These are phyloP conservation scores for Slavum lentiscoides DNA, from an alignment of 2,888 invertebrate genomes.

Conservation along the genomic window DNA sequence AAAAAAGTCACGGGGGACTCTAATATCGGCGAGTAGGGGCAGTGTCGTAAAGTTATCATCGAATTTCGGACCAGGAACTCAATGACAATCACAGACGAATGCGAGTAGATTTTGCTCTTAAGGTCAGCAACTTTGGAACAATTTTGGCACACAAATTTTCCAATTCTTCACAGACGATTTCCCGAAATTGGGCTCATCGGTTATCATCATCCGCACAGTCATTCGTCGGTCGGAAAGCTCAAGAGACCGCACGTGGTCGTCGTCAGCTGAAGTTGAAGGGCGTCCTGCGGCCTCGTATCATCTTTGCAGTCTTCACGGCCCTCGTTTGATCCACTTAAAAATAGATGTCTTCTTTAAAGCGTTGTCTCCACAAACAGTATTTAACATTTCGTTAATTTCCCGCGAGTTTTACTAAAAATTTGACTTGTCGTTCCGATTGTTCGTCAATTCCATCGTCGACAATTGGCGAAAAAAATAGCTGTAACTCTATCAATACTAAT, in stretches of 20 bases:
- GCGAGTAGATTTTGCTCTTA: neutral
- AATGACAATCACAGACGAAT: neutral
- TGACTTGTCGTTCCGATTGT: neutral
- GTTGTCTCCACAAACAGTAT: neutral
- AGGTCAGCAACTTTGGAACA: neutral
- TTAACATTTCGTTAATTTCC: constrained; percentile 6
- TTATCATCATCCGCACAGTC: neutral
- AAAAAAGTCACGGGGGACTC: too few relatives aligned
- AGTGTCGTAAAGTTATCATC: too few relatives aligned
- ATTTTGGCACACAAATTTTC: neutral
- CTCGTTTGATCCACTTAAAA: neutral
- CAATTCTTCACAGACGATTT: neutral
- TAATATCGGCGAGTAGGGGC: too few relatives aligned
- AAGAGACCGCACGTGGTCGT: neutral
- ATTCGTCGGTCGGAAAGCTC: neutral
- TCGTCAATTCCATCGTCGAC: constrained; percentile 2
- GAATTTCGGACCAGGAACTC: neutral
- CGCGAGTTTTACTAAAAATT: neutral
- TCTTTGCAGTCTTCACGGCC: constrained; percentile 1
- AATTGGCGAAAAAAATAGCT: neutral
- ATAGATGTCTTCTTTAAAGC: neutral
- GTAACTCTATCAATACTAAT: too few relatives aligned
- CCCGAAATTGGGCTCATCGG: neutral
- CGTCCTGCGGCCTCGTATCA: neutral
- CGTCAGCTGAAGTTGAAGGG: neutral